phyloP scores from a whole-genome alignment of 2,797 vertebrate genomes.

The Lacerta agilis region DNA sequence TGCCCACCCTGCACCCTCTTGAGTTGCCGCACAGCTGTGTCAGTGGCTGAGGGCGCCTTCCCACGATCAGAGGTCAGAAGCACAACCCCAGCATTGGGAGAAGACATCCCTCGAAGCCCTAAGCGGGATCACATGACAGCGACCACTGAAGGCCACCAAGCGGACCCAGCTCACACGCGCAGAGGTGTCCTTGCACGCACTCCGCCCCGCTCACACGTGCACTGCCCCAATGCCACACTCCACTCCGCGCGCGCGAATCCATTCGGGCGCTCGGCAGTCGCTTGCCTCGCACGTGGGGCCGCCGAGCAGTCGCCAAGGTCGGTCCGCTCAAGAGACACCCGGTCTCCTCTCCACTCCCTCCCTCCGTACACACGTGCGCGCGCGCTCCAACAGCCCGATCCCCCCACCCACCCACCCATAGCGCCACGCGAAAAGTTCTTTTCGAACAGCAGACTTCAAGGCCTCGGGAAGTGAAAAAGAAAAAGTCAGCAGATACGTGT shows the following conservation, averaged over 20 bases:
- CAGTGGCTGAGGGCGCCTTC: neutral
- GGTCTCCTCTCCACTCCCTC: neutral
- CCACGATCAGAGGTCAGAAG: neutral
- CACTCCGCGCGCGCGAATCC: too few species aligned
- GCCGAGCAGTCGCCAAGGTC: neutral
- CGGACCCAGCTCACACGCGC: neutral
- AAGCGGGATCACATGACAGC: too few species aligned
- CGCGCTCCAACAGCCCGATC: neutral
- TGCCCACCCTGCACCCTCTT: neutral
- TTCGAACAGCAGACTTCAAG: neutral
- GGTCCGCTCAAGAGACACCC: neutral
- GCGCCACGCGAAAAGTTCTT: neutral
- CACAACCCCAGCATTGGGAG: neutral
- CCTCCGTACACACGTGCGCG: neutral
- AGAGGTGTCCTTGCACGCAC: neutral
- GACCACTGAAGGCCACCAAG: neutral
- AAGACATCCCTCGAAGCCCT: neutral
- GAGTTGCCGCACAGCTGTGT: neutral
- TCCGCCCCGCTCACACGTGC: neutral
- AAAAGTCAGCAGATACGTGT: neutral
- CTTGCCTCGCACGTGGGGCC: neutral
- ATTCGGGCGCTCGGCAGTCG: neutral
- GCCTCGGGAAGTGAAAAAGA: neutral
- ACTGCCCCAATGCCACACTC: neutral
- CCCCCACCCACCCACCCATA: neutral